Evolutionary conservation across 2,797 vertebrate genomes (phyloP).

Genomic region (Phrynocephalus guinanensis): DNA sequence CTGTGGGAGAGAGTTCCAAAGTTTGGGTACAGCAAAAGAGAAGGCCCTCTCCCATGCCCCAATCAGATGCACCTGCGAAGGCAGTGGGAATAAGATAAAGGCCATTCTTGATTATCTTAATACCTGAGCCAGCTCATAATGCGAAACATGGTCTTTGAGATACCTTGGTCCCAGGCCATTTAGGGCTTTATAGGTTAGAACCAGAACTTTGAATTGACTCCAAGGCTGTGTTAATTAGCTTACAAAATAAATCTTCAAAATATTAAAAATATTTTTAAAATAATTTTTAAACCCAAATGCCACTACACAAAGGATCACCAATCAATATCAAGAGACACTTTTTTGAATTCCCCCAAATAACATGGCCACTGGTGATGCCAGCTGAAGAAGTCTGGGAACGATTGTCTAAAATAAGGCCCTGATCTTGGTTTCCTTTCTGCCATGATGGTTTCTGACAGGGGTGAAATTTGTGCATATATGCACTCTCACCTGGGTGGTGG

Average conservation of each 20-base stretch:
- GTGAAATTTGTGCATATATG: background rate
- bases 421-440: background rate
- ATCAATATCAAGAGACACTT: background rate
- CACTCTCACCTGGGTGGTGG: conserved; percentile 52
- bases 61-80: too few species aligned
- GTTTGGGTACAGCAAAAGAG: too few species aligned
- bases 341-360: background rate
- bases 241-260: background rate
- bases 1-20: too few species aligned
- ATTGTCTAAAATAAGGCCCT: background rate
- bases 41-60: too few species aligned
- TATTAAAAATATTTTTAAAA: background rate
- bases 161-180: too few species aligned
- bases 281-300: background rate
- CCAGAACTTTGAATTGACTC: too few species aligned
- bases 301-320: background rate
- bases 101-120: too few species aligned
- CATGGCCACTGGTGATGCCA: background rate
- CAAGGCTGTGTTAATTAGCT: background rate
- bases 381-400: background rate
- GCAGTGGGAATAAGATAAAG: too few species aligned
- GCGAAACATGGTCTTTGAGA: too few species aligned
- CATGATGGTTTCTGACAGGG: background rate
- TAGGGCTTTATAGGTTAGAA: too few species aligned
- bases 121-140: too few species aligned